phyloP scores from a whole-genome alignment of 2,113 vertebrate genomes.

The Balaenoptera acutorostrata region DNA sequence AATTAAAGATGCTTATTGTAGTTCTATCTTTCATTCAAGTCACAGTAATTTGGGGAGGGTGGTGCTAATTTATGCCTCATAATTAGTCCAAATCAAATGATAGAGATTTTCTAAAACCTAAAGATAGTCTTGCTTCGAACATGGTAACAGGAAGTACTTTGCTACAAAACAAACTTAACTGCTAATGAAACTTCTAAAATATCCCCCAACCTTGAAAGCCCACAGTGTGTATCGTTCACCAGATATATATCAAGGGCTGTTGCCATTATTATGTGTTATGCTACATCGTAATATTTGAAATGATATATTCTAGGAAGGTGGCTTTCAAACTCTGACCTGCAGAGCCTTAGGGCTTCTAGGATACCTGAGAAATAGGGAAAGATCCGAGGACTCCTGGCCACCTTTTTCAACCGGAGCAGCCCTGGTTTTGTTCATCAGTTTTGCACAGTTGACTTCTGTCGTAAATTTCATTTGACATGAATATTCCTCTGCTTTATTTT shows the following conservation, averaged over 20 bases:
- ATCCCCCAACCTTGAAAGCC: background rate
- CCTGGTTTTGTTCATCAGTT: background rate
- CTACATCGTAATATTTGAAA: background rate
- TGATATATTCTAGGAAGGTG: background rate
- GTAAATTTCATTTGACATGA: conserved; percentile 9
- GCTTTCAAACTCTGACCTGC: background rate
- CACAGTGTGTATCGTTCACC: background rate
- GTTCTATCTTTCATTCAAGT: background rate
- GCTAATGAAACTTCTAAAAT: background rate
- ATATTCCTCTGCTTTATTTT: background rate
- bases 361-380: background rate
- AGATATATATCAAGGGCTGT: background rate
- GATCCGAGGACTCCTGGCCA: background rate
- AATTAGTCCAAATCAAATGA: background rate
- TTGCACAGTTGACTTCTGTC: background rate
- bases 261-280: background rate
- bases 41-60: background rate
- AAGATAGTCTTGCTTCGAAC: background rate
- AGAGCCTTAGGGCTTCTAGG: background rate
- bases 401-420: background rate
- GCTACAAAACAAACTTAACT: background rate
- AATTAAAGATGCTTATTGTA: background rate
- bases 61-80: background rate
- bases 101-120: background rate
- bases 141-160: background rate